Evolutionary conservation across 2,797 vertebrate species (phyloP).

Genomic region (Gymnopithys bicolor): DNA sequence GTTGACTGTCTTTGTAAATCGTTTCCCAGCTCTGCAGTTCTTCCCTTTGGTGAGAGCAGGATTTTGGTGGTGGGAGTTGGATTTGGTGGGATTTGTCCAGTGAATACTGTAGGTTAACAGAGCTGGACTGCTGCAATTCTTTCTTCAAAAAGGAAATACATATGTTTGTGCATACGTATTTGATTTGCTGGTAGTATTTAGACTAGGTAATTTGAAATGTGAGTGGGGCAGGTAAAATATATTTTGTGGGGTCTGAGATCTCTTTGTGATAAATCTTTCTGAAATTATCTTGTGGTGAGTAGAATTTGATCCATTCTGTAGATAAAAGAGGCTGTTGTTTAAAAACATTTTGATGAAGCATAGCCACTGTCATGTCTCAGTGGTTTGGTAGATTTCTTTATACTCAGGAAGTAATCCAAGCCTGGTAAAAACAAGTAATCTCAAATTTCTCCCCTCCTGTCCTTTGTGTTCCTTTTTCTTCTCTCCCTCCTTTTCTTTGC

Average conservation of each 20-base stretch:
- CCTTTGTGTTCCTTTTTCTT: too few relatives aligned
- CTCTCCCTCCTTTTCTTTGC: background rate
- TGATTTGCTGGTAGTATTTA: background rate
- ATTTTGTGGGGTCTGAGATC: background rate
- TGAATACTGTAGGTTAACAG: background rate
- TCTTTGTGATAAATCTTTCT: constrained; percentile 1
- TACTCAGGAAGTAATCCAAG: background rate
- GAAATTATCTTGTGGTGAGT: background rate
- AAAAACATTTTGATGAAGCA: background rate
- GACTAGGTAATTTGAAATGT: background rate
- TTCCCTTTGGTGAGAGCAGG: background rate
- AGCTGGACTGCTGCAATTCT: background rate
- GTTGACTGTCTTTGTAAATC: background rate
- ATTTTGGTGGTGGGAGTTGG: background rate
- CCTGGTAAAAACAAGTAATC: background rate
- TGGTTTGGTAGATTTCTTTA: background rate
- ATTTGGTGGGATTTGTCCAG: background rate
- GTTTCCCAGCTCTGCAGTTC: background rate
- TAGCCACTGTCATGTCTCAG: background rate
- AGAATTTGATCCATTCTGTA: background rate
- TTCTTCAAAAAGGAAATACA: background rate
- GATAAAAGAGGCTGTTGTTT: background rate
- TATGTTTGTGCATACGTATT: background rate
- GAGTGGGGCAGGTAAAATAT: background rate
- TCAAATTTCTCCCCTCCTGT: background rate